Conservation (phyloP, 2,888 invertebrate species). For the Orthosia incerta region DNA sequence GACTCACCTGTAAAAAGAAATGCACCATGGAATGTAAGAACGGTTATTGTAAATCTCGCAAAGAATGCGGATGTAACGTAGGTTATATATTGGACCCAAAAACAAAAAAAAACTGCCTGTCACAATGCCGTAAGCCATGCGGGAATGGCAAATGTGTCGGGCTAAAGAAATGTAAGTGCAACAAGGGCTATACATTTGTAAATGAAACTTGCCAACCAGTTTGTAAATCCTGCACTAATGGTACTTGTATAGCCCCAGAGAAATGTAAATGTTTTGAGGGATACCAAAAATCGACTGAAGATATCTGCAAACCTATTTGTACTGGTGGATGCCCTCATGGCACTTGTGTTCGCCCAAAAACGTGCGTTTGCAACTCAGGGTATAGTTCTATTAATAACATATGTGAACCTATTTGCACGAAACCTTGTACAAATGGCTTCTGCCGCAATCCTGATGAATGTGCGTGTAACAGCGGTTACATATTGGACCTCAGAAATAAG, state of each 20-base stretch:
- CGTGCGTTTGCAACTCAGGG: constrained; percentile 22
- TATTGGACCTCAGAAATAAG: no score
- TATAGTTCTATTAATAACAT: neutral
- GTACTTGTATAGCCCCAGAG: constrained; percentile 34
- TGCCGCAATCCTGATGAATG: no score
- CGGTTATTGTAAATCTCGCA: constrained; percentile 13
- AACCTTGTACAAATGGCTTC: constrained; percentile 17
- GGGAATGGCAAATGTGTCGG: constrained; percentile 31
- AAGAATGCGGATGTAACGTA: constrained; percentile 28
- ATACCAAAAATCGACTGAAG: neutral
- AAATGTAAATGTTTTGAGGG: constrained; percentile 6
- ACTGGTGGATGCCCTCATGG: constrained; percentile 10
- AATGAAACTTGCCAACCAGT: constrained; percentile 26
- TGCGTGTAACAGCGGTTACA: no score
- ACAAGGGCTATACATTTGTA: constrained; percentile 4
- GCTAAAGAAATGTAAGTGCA: constrained; percentile 31
- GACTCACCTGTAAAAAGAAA: constrained; percentile 6
- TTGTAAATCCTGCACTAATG: constrained; percentile 37
- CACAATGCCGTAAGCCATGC: constrained; percentile 32
- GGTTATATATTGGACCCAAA: constrained; percentile 20
- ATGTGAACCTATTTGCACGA: constrained; percentile 40
- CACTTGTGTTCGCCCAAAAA: constrained; percentile 25
- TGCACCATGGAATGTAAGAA: constrained; percentile 16
- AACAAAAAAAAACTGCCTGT: constrained; percentile 25
- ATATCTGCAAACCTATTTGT: constrained; percentile 25